Percentiles rank a stretch among this genome's conserved stretches.
Conservation (phyloP, 2,797 vertebrate genomes). For the Chiroxiphia lanceolata region DNA sequence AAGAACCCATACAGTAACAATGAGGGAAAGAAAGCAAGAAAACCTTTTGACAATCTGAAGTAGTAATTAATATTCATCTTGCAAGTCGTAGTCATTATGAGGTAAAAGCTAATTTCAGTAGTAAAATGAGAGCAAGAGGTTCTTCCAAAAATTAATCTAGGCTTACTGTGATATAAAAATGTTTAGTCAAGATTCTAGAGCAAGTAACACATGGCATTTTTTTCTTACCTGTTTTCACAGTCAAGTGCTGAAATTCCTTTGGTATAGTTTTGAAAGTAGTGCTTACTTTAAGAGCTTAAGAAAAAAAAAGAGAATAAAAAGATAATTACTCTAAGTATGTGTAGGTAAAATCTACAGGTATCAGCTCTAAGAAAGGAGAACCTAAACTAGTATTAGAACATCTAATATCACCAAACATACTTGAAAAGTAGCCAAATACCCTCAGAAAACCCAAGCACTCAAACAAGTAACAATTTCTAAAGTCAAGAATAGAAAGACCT, state of each 20-base stretch:
- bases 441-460: background rate
- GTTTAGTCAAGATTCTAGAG: background rate
- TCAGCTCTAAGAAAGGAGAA: background rate
- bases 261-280: slow-evolving; percentile 62
- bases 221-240: slow-evolving; percentile 78
- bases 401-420: background rate
- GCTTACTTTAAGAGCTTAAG: slow-evolving; percentile 69
- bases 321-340: background rate
- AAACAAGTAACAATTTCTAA: background rate
- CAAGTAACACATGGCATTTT: background rate
- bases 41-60: background rate
- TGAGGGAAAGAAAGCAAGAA: background rate
- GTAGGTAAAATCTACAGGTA: background rate
- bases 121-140: background rate
- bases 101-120: background rate
- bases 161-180: background rate
- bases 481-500: background rate
- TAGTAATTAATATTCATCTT: background rate
- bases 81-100: background rate
- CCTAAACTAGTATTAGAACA: background rate
- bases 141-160: background rate
- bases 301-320: background rate
- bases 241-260: slow-evolving; percentile 73
- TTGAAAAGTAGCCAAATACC: background rate
- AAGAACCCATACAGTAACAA: background rate